phyloP scores from a whole-genome alignment of 1,140 invertebrate species.

The Ylistrum balloti region DNA sequence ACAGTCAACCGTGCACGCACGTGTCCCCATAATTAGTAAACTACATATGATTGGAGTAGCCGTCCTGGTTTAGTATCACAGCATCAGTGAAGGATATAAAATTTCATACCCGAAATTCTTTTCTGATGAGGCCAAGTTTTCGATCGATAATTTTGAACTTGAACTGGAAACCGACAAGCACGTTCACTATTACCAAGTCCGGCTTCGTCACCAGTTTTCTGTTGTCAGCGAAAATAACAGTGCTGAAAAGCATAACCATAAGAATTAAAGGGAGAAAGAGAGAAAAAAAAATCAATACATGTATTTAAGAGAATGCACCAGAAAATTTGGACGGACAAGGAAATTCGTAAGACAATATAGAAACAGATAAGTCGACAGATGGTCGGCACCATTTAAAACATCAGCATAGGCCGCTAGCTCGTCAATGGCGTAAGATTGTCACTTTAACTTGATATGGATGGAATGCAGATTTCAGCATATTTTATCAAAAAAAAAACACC shows the following conservation, averaged over 20 bases:
- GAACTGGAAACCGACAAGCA: not conserved
- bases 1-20: not conserved
- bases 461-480: too few relatives aligned
- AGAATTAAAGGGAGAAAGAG: not conserved
- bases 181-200: not conserved
- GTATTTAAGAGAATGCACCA: too few relatives aligned
- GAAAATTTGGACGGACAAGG: too few relatives aligned
- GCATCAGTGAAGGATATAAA: not conserved
- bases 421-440: too few relatives aligned
- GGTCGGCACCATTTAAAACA: too few relatives aligned
- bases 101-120: slow-evolving; percentile 39
- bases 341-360: too few relatives aligned
- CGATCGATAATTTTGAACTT: slow-evolving; percentile 25
- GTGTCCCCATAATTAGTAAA: not conserved
- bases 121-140: slow-evolving; percentile 27
- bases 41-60: not conserved
- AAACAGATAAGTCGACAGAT: too few relatives aligned
- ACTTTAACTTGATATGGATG: too few relatives aligned
- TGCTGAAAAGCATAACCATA: not conserved
- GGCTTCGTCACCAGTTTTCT: not conserved
- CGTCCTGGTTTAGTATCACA: slow-evolving; percentile 10
- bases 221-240: not conserved
- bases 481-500: too few relatives aligned
- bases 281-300: slow-evolving; percentile 1
- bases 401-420: too few relatives aligned